A percentile compares a stretch with the other conserved stretches of the same genome.
These are phyloP conservation scores for Chaetodon auriga DNA, from an alignment of 2,113 vertebrate genomes.

Conservation along the genomic window DNA sequence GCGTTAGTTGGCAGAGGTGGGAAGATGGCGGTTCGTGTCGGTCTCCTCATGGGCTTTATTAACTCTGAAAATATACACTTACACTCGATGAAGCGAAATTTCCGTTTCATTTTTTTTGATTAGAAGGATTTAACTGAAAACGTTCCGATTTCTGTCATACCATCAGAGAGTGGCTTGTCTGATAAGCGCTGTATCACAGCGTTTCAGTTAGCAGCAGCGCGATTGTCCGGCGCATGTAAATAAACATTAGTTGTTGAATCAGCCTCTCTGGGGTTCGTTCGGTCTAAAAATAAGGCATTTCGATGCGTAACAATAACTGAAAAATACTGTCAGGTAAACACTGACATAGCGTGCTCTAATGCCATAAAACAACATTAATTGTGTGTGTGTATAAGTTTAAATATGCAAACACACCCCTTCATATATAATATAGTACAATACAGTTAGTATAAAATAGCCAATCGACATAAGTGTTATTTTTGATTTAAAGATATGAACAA, in stretches of 20 bases:
- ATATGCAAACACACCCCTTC: too few species aligned
- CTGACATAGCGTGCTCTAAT: too few species aligned
- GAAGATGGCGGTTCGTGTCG: conserved; percentile 55
- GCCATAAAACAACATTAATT: too few species aligned
- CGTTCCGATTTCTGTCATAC: neutral
- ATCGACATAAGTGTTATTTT: neutral
- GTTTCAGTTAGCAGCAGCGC: neutral
- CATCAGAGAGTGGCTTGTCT: neutral
- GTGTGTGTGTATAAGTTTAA: too few species aligned
- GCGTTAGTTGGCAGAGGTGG: conserved; percentile 8
- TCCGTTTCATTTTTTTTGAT: neutral
- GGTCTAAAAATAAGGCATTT: neutral
- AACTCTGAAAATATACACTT: neutral
- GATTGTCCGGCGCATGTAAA: neutral
- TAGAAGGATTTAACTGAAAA: neutral
- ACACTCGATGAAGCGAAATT: neutral
- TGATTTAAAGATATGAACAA: neutral
- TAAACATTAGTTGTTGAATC: neutral
- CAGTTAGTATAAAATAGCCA: neutral
- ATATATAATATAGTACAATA: too few species aligned
- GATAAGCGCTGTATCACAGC: too few species aligned
- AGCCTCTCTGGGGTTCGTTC: neutral
- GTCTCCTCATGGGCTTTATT: too few species aligned
- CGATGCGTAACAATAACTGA: neutral
- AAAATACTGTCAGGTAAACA: too few species aligned